These are phyloP conservation scores for Diadromus collaris DNA, from an alignment of 2,888 invertebrate genomes.

Conservation along the genomic window DNA sequence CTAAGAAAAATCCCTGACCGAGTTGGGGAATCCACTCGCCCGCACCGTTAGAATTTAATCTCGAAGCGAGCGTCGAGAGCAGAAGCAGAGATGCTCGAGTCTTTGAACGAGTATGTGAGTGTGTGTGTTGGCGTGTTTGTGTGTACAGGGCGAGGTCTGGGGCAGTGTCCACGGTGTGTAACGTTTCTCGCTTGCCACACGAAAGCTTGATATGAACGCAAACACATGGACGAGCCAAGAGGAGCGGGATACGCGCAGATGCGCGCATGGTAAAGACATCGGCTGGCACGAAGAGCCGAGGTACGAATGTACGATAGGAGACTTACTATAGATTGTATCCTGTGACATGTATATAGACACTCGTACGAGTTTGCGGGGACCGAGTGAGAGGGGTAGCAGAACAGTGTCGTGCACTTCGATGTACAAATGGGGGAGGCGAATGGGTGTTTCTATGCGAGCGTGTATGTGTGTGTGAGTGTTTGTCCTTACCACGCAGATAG, in stretches of 20 bases:
- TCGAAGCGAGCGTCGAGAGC: conserved; percentile 64
- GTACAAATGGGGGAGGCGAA: conserved; percentile 8
- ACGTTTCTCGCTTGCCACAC: conserved; percentile 48
- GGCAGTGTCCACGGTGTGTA: conserved; percentile 45
- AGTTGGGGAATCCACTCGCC: conserved; percentile 48
- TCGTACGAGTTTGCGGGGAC: conserved; percentile 14
- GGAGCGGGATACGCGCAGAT: conserved; percentile 20
- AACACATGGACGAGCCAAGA: conserved; percentile 24
- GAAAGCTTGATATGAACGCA: conserved; percentile 46
- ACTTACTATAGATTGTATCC: conserved; percentile 33
- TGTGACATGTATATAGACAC: conserved; percentile 13
- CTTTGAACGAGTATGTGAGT: conserved; percentile 10
- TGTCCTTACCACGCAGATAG: conserved; percentile 44
- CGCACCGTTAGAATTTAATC: conserved; percentile 78
- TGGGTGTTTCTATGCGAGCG: conserved; percentile 12
- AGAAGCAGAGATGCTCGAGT: conserved; percentile 38
- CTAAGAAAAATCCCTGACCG: conserved; percentile 78
- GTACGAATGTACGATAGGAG: conserved; percentile 39
- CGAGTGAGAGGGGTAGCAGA: conserved; percentile 12
- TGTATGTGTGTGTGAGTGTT: conserved; percentile 38
- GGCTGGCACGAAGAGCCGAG: conserved; percentile 32
- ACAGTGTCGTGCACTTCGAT: conserved; percentile 36
- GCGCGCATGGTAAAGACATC: conserved; percentile 54
- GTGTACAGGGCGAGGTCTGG: conserved; percentile 39
- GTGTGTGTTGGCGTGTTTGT: background rate